Base-by-base conservation (phyloP, 1,140 invertebrate genomes). In the Scaptodrosophila lebanonensis region DNA sequence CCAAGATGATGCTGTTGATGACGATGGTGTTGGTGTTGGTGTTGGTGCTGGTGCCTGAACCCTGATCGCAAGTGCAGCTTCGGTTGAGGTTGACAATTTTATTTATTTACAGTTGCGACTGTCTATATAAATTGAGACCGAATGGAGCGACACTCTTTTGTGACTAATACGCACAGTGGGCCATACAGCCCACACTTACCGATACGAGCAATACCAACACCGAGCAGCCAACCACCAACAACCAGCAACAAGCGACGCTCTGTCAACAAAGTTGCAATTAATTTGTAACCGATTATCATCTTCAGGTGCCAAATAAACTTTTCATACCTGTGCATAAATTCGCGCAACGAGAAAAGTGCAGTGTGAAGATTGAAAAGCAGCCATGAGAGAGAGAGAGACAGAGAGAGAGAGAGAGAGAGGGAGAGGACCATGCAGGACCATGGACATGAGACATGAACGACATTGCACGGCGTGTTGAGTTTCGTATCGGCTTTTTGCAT, bases 251-350 rank as follows among this genome's bases (percentile, higher is more conserved):
- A 27, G 49, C 30, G 50, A 59, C 66, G 60, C 76, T 77, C 76
- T 83, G 71, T 83, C 79, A 73, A 84, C 68, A 75, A 83, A 79
- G 79, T 79, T 84, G 83, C 84, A 85, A 86, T 86, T 86, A 86
- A 86, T 86, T 86, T 86, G 83, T 86, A 84, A 83, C 71, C 79
- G 84, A 86, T 86, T 85, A 85, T 84, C 83, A 86, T 86, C 84
- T 86, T 83, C 71, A 84, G 83, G 84, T 86, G 84, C 83, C 84
- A 85, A 86, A 85, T 86, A 86, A 86, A 86, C 84, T 82, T 85
- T 66, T 83, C 82, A 76, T 63, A 48, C 59, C 40, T 18, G 36
- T n/a, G n/a, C n/a, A n/a, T n/a, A n/a, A n/a, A n/a, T n/a, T n/a
- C n/a, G n/a, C n/a, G 18, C 38, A 39, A 8, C 2, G n/a, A 11